These are phyloP conservation scores for Xenopus tropicalis DNA, from an alignment of 2,113 vertebrate species.

Conservation along the genomic window UCB_Xtro_10.0 CM004446.2:112163501-112164000, in stretches of 20 bases:
- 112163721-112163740: slow-evolving; percentile 52
- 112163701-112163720: slow-evolving; percentile 59
- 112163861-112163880: slow-evolving; percentile 57
- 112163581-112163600: no score
- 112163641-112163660: slow-evolving; percentile 61
- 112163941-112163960: no score
- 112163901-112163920: slow-evolving; percentile 56
- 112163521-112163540: no score
- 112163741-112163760: slow-evolving; percentile 55
- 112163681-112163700: slow-evolving; percentile 59
- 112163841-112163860: slow-evolving; percentile 55
- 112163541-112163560: no score
- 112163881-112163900: slow-evolving; percentile 32
- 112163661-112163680: slow-evolving; percentile 37
- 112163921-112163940: no score
- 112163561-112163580: no score
- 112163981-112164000: no score
- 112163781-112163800: slow-evolving; percentile 53
- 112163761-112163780: not conserved
- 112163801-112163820: slow-evolving; percentile 59
- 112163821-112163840: slow-evolving; percentile 60
- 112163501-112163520: no score
- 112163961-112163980: no score
- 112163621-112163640: no score
- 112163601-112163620: no score